Base-by-base conservation (phyloP, 2,888 invertebrate species). In the Nasonia oneida region DNA sequence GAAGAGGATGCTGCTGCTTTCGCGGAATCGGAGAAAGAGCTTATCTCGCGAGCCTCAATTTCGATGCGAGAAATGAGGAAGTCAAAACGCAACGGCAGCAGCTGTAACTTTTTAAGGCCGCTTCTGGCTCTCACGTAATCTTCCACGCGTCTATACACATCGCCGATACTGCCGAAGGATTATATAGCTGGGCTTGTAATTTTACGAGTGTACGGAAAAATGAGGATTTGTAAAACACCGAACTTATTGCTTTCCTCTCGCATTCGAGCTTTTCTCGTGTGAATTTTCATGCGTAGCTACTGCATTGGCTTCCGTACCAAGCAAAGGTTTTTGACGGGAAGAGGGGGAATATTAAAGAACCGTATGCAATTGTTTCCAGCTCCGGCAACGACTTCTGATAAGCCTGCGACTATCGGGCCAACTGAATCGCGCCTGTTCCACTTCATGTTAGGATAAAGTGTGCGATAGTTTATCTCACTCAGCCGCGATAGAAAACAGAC, bases 1-100 rank as follows among this genome's bases (percentile, higher is more conserved):
- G 64, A 12, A 67, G 64, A 67, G 14, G 61, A n/a, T 33, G n/a
- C n/a, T 33, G 53, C 23, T 29, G 70, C 57, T 42, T 84, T 57
- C 81, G 42, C 76, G 71, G 81, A 84, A 84, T 81, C 76, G 70
- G 47, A 64, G 53, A 70, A 42, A n/a, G 70, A 37, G 50, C 81
- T 75, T 67, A 81, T 64, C 73, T 57, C 74, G 53, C 14, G 61
- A 29, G 23, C 37, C 77, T 77, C 57, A 23, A 84, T 84, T 76
- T n/a, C 70, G 71, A 85, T 81, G 73, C 85, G 18, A 77, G 77
- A 77, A 77, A 85, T 57, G 33, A 81, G 85, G 85, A 85, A 85
- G 85, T 81, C 61, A 42, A 53, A 42, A 64, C 39, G 73, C 29
- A 67, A 33, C 64, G 33, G 64, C 64, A 67, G 64, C 64, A 67